Evolutionary conservation across 2,113 vertebrate genomes (phyloP).

Genomic region (Oryzias melastigma): DNA sequence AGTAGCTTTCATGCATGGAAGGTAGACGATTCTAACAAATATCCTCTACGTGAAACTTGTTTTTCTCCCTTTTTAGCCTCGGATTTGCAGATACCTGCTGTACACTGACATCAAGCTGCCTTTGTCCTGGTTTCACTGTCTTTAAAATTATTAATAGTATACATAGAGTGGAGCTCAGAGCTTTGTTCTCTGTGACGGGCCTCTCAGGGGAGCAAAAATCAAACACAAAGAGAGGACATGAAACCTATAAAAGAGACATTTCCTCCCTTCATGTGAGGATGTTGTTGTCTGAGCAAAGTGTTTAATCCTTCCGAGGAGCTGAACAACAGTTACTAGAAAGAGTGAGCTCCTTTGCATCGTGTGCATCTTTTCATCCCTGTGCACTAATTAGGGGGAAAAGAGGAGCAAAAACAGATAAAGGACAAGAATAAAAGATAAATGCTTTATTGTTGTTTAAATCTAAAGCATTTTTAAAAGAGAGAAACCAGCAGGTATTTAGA

Average conservation of each 20-base stretch:
- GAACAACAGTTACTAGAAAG: constrained; percentile 21
- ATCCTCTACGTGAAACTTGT: not conserved
- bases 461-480: not conserved
- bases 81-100: constrained; percentile 18
- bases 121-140: not conserved
- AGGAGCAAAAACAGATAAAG: not conserved
- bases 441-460: not conserved
- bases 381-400: not conserved
- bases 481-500: not conserved
- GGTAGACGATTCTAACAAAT: not conserved
- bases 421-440: not conserved
- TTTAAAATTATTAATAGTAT: constrained; percentile 39
- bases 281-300: constrained; percentile 8
- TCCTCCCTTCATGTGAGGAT: not conserved
- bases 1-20: not conserved
- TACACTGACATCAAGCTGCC: not conserved
- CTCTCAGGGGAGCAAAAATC: constrained; percentile 38
- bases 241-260: constrained; percentile 32
- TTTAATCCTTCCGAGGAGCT: constrained; percentile 18
- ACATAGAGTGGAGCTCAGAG: constrained; percentile 13
- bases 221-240: constrained; percentile 37
- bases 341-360: constrained; percentile 8
- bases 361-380: not conserved
- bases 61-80: not conserved
- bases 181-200: constrained; percentile 34